phyloP scores from a whole-genome alignment of 2,113 vertebrate genomes.

The Notothenia coriiceps region DNA sequence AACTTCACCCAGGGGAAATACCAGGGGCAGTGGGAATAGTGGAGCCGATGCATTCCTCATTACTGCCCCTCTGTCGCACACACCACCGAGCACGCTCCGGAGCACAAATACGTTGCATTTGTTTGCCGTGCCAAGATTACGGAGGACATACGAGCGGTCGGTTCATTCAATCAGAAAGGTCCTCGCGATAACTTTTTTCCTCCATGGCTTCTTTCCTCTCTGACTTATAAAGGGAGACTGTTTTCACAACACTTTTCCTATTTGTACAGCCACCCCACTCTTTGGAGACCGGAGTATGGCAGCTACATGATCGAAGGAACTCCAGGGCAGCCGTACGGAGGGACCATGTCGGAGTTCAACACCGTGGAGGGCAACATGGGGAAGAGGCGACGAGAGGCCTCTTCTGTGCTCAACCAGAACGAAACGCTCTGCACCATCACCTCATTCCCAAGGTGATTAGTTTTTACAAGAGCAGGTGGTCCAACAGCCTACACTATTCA shows the following conservation, averaged over 20 bases:
- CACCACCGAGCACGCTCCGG: conserved; percentile 60
- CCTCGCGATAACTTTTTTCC: not conserved
- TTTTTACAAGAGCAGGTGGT: not conserved
- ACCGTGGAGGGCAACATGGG: conserved; percentile 98
- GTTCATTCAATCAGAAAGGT: conserved; percentile 44
- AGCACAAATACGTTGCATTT: conserved; percentile 48
- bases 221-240: not conserved
- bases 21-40: conserved; percentile 66
- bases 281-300: conserved; percentile 98
- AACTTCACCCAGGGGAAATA: conserved; percentile 65
- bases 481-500: not conserved
- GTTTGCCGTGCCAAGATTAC: conserved; percentile 33
- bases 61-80: conserved; percentile 79
- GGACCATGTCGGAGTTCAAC: conserved; percentile 98
- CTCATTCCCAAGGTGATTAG: conserved; percentile 92
- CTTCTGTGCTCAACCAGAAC: conserved; percentile 87
- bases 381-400: conserved; percentile 92
- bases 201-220: not conserved
- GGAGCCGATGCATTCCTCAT: conserved; percentile 76
- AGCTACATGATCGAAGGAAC: conserved; percentile 99
- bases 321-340: conserved; percentile 95
- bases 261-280: conserved; percentile 92
- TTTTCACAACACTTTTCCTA: conserved; percentile 12
- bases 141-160: not conserved
- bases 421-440: conserved; percentile 94